These are phyloP conservation scores for Onthophagus taurus DNA, from an alignment of 1,140 invertebrate genomes.

Conservation along the genomic window DNA sequence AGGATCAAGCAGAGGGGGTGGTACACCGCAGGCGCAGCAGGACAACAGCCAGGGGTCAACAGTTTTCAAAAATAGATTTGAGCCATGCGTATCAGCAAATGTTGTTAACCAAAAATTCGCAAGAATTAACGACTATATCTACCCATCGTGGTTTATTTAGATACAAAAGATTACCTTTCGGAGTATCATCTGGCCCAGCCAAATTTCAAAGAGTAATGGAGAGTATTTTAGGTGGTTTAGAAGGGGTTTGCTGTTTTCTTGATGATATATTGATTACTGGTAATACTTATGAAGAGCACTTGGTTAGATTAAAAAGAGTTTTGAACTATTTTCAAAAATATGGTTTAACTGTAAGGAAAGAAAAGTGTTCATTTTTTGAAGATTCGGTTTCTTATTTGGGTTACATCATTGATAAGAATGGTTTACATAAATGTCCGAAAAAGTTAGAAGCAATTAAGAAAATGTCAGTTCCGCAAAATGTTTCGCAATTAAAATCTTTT, in stretches of 20 bases:
- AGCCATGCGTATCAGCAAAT: slow-evolving; percentile 1
- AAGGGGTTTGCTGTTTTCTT: slow-evolving; percentile 13
- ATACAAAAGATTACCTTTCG: slow-evolving; percentile 14
- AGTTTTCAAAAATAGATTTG: slow-evolving; percentile 1
- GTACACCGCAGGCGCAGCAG: too few species aligned
- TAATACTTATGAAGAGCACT: not conserved
- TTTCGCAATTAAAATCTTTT: slow-evolving; percentile 27
- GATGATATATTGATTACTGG: slow-evolving; percentile 22
- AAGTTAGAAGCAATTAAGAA: slow-evolving; percentile 24
- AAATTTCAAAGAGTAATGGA: slow-evolving; percentile 17
- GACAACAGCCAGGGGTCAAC: too few species aligned
- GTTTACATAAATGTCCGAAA: slow-evolving; percentile 12
- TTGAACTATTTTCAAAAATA: not conserved
- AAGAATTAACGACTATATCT: slow-evolving; percentile 34
- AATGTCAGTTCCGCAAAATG: slow-evolving; percentile 22
- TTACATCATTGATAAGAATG: slow-evolving; percentile 8
- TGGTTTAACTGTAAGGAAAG: slow-evolving; percentile 8
- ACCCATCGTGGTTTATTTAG: slow-evolving; percentile 32
- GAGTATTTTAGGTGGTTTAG: slow-evolving; percentile 12
- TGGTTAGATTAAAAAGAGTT: slow-evolving; percentile 1
- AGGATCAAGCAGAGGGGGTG: too few species aligned
- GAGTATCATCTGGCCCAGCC: slow-evolving; percentile 28
- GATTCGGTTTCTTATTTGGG: slow-evolving; percentile 11
- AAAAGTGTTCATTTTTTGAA: slow-evolving; percentile 13
- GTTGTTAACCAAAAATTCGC: slow-evolving; percentile 7